Evolutionary conservation across 2,797 vertebrate genomes (phyloP).

Genomic region (Acrossocheilus fasciatus): DNA sequence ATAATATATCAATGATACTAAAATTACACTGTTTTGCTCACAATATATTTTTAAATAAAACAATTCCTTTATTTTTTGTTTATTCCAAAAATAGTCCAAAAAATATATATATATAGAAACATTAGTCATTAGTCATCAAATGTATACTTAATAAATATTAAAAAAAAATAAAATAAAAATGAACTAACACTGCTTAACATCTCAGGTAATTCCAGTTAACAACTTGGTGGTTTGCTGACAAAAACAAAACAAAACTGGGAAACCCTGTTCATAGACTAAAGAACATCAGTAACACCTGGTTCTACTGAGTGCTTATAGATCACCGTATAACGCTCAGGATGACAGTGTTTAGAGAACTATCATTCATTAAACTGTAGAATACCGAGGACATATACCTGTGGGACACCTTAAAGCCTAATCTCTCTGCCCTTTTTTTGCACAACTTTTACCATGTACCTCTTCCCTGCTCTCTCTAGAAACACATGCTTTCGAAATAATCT

Average conservation of each 20-base stretch:
- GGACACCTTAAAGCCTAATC: conserved; percentile 11
- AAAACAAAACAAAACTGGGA: background rate
- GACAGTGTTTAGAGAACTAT: conserved; percentile 2
- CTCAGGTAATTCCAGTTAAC: background rate
- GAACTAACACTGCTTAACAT: background rate
- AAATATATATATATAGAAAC: background rate
- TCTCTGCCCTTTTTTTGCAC: conserved; percentile 28
- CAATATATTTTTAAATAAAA: background rate
- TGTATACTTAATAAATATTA: background rate
- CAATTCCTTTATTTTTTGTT: background rate
- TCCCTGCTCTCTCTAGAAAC: background rate
- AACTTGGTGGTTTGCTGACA: background rate
- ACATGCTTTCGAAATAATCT: conserved; percentile 6
- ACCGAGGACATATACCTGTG: conserved; percentile 1
- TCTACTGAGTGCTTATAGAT: conserved; percentile 17
- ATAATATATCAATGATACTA: background rate
- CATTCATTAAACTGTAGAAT: conserved; percentile 6
- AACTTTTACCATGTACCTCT: conserved; percentile 19
- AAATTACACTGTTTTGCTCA: background rate
- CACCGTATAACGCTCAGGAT: conserved; percentile 9
- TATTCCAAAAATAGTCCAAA: background rate
- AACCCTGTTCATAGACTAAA: background rate
- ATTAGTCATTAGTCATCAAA: background rate
- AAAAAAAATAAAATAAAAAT: too few relatives aligned
- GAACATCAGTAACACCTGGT: conserved; percentile 22